Percentiles rank a stretch among this genome's conserved stretches.
Evolutionary conservation across 2,797 vertebrate species (phyloP).

Genomic region (Microhierax caerulescens): DNA sequence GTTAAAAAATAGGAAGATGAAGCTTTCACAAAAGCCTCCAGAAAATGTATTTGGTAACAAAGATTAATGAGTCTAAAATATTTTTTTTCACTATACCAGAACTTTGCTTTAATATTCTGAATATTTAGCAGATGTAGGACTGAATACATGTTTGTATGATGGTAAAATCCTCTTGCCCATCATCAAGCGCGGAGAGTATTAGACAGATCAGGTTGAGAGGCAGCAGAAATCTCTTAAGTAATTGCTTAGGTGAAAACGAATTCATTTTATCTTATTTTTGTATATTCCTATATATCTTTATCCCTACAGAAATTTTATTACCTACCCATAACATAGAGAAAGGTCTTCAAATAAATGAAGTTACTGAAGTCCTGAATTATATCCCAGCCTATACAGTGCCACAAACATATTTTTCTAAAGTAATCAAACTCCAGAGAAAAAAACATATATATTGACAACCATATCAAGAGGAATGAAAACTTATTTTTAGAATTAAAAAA

Average conservation of each 20-base stretch:
- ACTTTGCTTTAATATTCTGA: not conserved
- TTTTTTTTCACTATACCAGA: accelerated
- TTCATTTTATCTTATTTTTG: not conserved
- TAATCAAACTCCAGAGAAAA: not conserved
- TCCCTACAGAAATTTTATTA: not conserved
- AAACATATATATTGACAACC: accelerated
- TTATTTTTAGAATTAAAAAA: not conserved
- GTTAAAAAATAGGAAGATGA: not conserved
- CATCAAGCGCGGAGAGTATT: not conserved
- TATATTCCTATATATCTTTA: not conserved
- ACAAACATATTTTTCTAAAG: not conserved
- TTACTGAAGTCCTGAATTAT: not conserved
- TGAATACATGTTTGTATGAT: not conserved
- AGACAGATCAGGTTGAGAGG: not conserved
- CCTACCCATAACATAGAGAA: not conserved
- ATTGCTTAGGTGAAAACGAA: not conserved
- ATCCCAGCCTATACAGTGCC: not conserved
- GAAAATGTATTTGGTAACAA: not conserved
- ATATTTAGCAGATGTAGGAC: not conserved
- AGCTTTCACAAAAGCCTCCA: not conserved
- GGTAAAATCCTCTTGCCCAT: not conserved
- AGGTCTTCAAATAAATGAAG: not conserved
- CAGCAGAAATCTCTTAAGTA: not conserved
- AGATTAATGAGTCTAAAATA: not conserved
- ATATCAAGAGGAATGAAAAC: not conserved